Evolutionary conservation across 2,888 invertebrate genomes (phyloP), one percentile per base, ranked within the genome.

Genomic region (Tetrapedia diversipes): DNA sequence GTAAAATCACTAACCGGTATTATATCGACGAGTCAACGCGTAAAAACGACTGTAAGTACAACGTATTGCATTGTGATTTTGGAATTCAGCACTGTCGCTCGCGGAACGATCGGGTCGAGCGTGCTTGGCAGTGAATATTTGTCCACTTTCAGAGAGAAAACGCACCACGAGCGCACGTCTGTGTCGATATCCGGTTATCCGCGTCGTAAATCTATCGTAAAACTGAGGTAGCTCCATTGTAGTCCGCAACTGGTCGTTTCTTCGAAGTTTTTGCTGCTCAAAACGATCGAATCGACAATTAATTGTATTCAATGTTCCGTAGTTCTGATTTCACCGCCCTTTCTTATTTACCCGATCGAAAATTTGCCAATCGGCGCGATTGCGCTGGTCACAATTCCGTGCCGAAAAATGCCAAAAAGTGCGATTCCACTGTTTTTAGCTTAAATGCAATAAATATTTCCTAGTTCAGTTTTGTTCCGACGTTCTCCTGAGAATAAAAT

Each of bases 31-130:
- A 82, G 81, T 87, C 82, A 82, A 80, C 80, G 78, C 79, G 81
- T 84, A 84, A 85, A 85, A 86, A 83, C 86, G 85, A 87, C 86
- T 86, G 88, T 91, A 90, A 90, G 89, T 90, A 91, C 91, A 91
- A 90, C 81, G 86, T 91, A 90, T 91, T 91, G 90, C 90, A 91
- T 90, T 90, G 88, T 88, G 82, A 87, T 88, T 91, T 90, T 90
- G 89, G 89, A 90, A 90, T 91, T 87, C 86, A 87, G 86, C 88
- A 85, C 81, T 86, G 80, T 86, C 71, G 81, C 57, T 83, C 77
- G 83, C 82, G 78, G 82, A 85, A 82, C 85, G 84, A 84, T 80
- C 88, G 86, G 86, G 87, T 85, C 53, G 41, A 64, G 59, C 41
- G 63, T 32, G 51, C 24, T 81, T 88, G 88, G 89, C 88, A 88